Evolutionary conservation across 2,797 vertebrate species (phyloP), one percentile per base, ranked within the genome.

Genomic region (Euthynnus affinis): DNA sequence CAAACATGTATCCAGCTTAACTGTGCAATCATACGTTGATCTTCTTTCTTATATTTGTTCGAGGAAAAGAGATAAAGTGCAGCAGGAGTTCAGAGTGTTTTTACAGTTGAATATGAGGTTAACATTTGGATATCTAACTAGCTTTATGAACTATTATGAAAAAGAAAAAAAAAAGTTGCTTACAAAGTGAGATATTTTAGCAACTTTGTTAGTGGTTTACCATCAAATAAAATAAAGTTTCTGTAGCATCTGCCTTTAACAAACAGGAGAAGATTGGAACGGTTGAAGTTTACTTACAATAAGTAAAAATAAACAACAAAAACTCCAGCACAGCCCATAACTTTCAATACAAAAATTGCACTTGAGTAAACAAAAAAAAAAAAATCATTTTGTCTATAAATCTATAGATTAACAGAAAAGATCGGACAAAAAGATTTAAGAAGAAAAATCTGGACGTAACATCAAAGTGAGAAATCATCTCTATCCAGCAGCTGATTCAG

Each of bases 61-160:
- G 2, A 37, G 4, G 10, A 29, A 17, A 17, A 42, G 22, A 29
- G 5, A 62, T 78, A 85, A 85, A 82, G 83, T 82, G 83, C 76
- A 70, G 59, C 1, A 22, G 18, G 46, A 32, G 29, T 32, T 32
- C 6, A 6, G 29, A 17, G 14, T 46, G 14, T 46, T 46, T 71
- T 48, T 22, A 42, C 12, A n/a, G 34, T 14, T 61, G 37, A 42
- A 14, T 8, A 40, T 12, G 25, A 22, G 22, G 13, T 23, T 3
- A 42, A 32, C 20, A 57, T 17, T 27, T 14, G 5, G 15, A 27
- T 12, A 14, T 74, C n/a, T n/a, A 22, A 48, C 34, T 63, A 17
- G 10, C n/a, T 29, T 20, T 13, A 40, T 32, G 7, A 68, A 68
- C 52, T 9, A 9, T 37, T 37, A 9, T 37, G 34, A 37, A 37